Evolutionary conservation across 1,140 invertebrate species (phyloP).

Genomic region (Trypoxylus dichotomus): DNA sequence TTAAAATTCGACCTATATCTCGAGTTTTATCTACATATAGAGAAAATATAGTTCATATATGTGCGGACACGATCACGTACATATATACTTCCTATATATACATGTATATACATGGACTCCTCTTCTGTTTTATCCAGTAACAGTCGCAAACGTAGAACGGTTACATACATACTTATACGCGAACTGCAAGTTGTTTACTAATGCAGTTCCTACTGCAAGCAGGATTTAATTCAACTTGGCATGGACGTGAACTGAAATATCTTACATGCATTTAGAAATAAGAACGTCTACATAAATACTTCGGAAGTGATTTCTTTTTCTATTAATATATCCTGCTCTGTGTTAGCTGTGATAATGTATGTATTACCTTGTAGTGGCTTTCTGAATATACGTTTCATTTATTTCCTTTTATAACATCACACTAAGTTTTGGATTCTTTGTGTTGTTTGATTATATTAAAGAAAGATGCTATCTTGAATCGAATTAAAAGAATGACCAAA

Average conservation of each 20-base stretch:
- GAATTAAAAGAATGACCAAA: no score
- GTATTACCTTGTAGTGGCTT: no score
- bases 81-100: no score
- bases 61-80: no score
- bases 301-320: not conserved
- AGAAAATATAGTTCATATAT: no score
- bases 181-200: slow-evolving; percentile 1
- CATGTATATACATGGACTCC: no score
- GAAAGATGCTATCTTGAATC: no score
- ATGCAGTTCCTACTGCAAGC: not conserved
- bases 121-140: slow-evolving; percentile 6
- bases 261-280: not conserved
- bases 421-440: no score
- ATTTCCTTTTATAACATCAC: not conserved
- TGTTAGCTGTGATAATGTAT: no score
- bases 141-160: not conserved
- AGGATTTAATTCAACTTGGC: not conserved
- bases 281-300: not conserved
- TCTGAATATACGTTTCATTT: not conserved
- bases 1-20: no score
- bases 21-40: no score
- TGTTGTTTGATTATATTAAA: no score
- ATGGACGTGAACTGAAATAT: slow-evolving; percentile 14
- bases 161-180: not conserved
- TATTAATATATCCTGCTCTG: not conserved